phyloP scores from a whole-genome alignment of 2,113 vertebrate genomes.

The Xyliphius kryptos region DNA sequence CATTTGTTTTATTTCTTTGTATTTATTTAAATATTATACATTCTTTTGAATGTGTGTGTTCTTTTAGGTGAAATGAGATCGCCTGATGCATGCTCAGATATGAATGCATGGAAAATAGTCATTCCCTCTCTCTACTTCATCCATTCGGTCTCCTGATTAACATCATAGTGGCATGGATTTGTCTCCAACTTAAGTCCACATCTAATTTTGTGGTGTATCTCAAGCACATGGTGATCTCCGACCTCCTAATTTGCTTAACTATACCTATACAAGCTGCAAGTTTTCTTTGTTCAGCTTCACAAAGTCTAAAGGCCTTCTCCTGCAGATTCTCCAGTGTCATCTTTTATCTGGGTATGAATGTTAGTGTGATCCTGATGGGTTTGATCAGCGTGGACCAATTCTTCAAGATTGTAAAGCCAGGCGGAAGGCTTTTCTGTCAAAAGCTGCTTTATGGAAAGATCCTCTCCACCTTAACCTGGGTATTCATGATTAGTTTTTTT shows the following conservation, averaged over 20 bases:
- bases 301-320: conserved; percentile 53
- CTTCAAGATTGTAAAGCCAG: conserved; percentile 67
- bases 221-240: conserved; percentile 69
- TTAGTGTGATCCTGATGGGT: conserved; percentile 68
- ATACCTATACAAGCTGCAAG: conserved; percentile 56
- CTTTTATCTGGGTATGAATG: conserved; percentile 73
- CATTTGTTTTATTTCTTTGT: too few relatives aligned
- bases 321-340: conserved; percentile 65
- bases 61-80: too few relatives aligned
- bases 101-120: conserved; percentile 38
- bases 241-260: conserved; percentile 67
- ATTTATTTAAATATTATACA: too few relatives aligned
- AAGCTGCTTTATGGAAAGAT: conserved; percentile 56
- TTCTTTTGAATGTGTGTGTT: too few relatives aligned
- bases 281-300: conserved; percentile 54
- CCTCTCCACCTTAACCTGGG: conserved; percentile 56
- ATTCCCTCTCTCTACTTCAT: conserved; percentile 66
- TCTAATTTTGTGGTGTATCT: conserved; percentile 66
- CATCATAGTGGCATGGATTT: conserved; percentile 73
- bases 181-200: conserved; percentile 70
- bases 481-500: conserved; percentile 57
- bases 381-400: conserved; percentile 72
- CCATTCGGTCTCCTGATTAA: conserved; percentile 72
- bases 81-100: too few relatives aligned
- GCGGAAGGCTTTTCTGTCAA: conserved; percentile 52